Conservation (phyloP, 2,888 invertebrate species). For the Ichneumoninae sp. region DNA sequence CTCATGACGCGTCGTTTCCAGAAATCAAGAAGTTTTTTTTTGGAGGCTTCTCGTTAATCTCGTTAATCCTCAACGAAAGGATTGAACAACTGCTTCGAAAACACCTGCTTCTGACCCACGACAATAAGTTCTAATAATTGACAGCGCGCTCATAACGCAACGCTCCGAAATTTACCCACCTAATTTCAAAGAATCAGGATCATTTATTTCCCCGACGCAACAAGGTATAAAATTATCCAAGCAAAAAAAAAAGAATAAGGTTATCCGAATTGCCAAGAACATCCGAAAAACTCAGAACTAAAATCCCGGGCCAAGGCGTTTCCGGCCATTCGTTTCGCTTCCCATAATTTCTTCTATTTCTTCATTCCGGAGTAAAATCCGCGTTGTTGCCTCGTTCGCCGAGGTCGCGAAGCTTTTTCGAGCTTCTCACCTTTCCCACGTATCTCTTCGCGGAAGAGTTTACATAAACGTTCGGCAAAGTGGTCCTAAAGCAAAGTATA, state of each 20-base stretch:
- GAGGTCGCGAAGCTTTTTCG: constrained; percentile 1
- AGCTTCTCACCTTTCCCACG: constrained; percentile 21
- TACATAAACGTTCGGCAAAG: constrained; percentile 35
- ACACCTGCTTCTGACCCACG: neutral
- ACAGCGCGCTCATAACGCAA: neutral
- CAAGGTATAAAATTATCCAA: neutral
- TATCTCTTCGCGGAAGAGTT: constrained; percentile 31
- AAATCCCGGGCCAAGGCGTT: neutral
- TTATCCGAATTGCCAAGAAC: neutral
- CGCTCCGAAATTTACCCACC: neutral
- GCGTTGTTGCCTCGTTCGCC: neutral
- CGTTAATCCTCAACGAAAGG: neutral
- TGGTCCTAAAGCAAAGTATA: constrained; percentile 30
- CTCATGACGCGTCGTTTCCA: no score
- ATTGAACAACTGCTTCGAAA: neutral
- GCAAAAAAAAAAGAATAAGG: neutral
- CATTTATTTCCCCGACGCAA: neutral
- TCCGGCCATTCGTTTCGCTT: neutral
- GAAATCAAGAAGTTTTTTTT: no score
- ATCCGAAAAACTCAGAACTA: neutral
- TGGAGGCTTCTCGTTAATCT: neutral
- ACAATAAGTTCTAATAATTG: neutral
- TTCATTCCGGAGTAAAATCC: neutral
- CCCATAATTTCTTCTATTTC: constrained; percentile 3
- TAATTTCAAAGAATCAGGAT: neutral